These are phyloP conservation scores for Ephialtes manifestator DNA, from an alignment of 2,888 invertebrate genomes.

Conservation along the genomic window DNA sequence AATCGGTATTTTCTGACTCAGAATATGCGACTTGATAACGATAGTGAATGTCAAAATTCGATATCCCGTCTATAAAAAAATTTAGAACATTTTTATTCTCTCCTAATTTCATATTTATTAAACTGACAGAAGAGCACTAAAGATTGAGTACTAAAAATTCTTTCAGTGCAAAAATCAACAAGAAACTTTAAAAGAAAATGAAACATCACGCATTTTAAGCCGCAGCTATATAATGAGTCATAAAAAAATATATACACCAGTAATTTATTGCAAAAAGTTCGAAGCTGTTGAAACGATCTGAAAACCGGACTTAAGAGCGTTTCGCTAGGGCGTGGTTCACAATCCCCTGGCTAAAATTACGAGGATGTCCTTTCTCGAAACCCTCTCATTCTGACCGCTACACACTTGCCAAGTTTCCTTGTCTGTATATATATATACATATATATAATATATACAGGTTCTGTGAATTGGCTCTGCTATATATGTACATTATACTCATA, in stretches of 20 bases:
- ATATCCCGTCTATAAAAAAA: too few relatives aligned
- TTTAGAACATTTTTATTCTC: too few relatives aligned
- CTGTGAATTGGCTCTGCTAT: neutral
- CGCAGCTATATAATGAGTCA: conserved; percentile 3
- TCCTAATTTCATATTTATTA: too few relatives aligned
- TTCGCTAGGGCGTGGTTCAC: conserved; percentile 20
- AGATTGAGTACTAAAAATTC: too few relatives aligned
- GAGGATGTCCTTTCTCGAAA: conserved; percentile 55
- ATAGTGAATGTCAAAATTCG: too few relatives aligned
- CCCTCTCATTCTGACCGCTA: conserved; percentile 18
- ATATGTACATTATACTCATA: too few relatives aligned
- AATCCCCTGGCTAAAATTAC: conserved; percentile 29
- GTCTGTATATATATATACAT: neutral
- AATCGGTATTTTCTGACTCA: too few relatives aligned
- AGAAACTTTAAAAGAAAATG: neutral
- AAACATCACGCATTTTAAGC: neutral
- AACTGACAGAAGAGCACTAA: too few relatives aligned
- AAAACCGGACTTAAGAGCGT: conserved; percentile 29
- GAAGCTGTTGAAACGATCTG: neutral
- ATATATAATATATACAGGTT: neutral
- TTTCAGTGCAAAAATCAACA: too few relatives aligned
- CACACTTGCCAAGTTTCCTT: conserved; percentile 10
- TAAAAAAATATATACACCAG: neutral
- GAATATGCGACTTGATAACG: too few relatives aligned
- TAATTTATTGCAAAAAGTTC: neutral